These are phyloP conservation scores for Cinara cedri DNA, from an alignment of 2,888 invertebrate species.

Conservation along the genomic window DNA sequence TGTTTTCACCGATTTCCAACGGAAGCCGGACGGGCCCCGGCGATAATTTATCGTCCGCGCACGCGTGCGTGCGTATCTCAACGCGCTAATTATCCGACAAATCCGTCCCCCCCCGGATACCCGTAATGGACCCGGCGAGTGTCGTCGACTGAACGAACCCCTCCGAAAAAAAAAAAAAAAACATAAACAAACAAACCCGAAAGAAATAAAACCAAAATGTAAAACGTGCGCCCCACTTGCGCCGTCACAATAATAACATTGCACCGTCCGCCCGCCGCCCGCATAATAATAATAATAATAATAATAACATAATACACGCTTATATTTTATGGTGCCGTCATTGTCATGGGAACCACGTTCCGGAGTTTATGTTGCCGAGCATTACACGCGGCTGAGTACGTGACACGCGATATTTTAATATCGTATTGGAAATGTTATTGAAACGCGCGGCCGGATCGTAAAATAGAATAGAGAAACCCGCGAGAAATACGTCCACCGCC, in stretches of 20 bases:
- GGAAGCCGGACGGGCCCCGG: conserved; percentile 34
- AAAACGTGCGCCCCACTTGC: conserved; percentile 47
- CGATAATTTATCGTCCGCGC: conserved; percentile 26
- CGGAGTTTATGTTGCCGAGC: not conserved
- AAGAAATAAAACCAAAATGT: no score
- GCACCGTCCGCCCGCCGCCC: not conserved
- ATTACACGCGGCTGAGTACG: no score
- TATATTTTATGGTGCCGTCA: not conserved
- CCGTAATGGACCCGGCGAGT: conserved; percentile 51
- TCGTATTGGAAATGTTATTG: no score
- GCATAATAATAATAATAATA: no score
- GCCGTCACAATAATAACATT: conserved; percentile 1
- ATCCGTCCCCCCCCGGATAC: conserved; percentile 55
- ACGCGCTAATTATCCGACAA: conserved; percentile 51
- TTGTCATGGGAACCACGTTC: not conserved
- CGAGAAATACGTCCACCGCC: no score
- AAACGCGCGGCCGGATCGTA: no score
- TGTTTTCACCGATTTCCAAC: conserved; percentile 51
- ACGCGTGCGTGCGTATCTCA: conserved; percentile 27
- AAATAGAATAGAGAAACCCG: no score
- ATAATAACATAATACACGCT: no score
- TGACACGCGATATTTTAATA: no score
- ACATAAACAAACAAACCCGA: not conserved
- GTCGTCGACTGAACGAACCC: conserved; percentile 35
- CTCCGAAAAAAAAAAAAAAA: not conserved